Percentiles rank a stretch among this genome's conserved stretches.
phyloP scores from a whole-genome alignment of 2,888 invertebrate genomes.

The Drosophila falleni region DNA sequence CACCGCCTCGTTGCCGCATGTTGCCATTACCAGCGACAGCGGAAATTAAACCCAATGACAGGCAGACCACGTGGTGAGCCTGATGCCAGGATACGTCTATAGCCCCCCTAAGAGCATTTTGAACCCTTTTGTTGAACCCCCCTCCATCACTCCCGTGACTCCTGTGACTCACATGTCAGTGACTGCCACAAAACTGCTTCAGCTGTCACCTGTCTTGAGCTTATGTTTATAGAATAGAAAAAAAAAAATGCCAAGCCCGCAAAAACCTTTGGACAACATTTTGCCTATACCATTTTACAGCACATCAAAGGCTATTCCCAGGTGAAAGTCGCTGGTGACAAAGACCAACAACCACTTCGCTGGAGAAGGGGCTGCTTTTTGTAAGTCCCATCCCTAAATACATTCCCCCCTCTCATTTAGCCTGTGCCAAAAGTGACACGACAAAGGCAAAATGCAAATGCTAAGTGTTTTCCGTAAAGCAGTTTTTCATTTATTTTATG shows the following conservation, averaged over 20 bases:
- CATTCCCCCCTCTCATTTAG: slow-evolving; percentile 50
- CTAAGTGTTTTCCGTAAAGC: slow-evolving; percentile 69
- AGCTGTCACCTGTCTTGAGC: slow-evolving; percentile 60
- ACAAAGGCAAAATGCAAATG: slow-evolving; percentile 66
- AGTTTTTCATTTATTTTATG: slow-evolving; percentile 81
- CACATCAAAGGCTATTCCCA: slow-evolving; percentile 75
- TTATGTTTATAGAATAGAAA: slow-evolving; percentile 68
- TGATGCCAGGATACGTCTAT: slow-evolving; percentile 12
- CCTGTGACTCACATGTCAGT: slow-evolving; percentile 45
- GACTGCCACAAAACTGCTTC: slow-evolving; percentile 47
- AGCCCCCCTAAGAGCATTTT: slow-evolving; percentile 51
- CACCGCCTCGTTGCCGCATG: slow-evolving; percentile 44
- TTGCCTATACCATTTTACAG: slow-evolving; percentile 37
- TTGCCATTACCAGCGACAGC: slow-evolving; percentile 64
- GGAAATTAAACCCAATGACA: slow-evolving; percentile 79
- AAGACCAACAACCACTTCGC: slow-evolving; percentile 42
- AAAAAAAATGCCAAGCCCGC: slow-evolving; percentile 59
- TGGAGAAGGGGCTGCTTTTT: slow-evolving; percentile 25
- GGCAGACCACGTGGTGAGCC: slow-evolving; percentile 62
- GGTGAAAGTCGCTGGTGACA: slow-evolving; percentile 39
- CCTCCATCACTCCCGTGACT: not conserved
- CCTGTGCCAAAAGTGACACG: slow-evolving; percentile 53
- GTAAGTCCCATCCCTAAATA: not conserved
- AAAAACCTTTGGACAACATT: slow-evolving; percentile 37
- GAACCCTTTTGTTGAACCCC: slow-evolving; percentile 69